Evolutionary conservation across 1,140 invertebrate species (phyloP).

Genomic region (Asobara japonica): DNA sequence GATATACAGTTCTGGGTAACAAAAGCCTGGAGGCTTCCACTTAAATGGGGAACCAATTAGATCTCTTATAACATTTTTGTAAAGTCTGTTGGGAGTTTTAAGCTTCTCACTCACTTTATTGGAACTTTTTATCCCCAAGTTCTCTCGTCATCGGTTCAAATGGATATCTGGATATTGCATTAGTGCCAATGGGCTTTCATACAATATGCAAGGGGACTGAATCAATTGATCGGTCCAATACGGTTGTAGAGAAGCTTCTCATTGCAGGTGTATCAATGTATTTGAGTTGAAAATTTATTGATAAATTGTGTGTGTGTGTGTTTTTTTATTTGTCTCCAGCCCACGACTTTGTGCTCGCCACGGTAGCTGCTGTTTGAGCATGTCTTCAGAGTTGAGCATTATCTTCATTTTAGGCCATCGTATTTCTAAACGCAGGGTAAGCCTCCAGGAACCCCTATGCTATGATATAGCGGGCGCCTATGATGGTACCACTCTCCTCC

Average conservation of each 20-base stretch:
- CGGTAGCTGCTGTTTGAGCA: no score
- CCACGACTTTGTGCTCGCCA: no score
- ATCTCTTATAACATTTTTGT: conserved; percentile 7
- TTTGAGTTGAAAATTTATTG: no score
- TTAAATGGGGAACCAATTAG: conserved; percentile 11
- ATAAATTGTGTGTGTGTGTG: not conserved
- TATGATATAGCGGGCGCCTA: no score
- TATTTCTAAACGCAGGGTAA: no score
- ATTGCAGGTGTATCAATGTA: no score
- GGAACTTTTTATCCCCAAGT: not conserved
- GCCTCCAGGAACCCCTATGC: no score
- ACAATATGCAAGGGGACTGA: not conserved
- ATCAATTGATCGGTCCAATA: not conserved
- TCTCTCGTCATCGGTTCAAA: not conserved
- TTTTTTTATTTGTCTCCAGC: not conserved
- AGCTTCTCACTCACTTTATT: conserved; percentile 1
- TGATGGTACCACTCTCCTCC: no score
- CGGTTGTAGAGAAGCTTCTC: no score
- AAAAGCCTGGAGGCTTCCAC: not conserved
- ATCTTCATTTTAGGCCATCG: no score
- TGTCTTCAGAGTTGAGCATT: no score
- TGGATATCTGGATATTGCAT: conserved; percentile 3
- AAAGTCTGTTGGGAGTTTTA: conserved; percentile 31
- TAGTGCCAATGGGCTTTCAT: not conserved
- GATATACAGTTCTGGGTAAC: not conserved